Conservation (phyloP, 2,113 vertebrate genomes). For the Phainopepla nitens region DNA sequence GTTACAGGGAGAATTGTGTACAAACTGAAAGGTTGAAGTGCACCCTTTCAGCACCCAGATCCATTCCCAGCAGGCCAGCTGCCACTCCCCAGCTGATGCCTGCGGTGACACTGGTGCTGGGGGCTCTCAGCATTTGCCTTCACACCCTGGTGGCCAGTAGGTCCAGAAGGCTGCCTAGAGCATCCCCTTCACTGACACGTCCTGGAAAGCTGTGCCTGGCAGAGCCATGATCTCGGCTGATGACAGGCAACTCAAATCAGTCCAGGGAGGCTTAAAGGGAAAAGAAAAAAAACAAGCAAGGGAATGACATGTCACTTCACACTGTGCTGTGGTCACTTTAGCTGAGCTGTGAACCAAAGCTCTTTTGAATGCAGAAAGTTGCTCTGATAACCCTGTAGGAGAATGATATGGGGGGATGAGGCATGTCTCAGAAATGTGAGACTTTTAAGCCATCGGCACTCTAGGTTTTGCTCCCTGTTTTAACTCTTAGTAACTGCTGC, state of each 20-base stretch:
- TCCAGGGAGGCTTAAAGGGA: slow-evolving; percentile 43
- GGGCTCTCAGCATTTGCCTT: slow-evolving; percentile 69
- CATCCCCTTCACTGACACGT: slow-evolving; percentile 81
- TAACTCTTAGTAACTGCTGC: slow-evolving; percentile 52
- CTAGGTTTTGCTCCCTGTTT: slow-evolving; percentile 55
- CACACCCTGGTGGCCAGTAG: slow-evolving; percentile 71
- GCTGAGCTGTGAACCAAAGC: slow-evolving; percentile 67
- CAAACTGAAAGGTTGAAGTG: slow-evolving; percentile 85
- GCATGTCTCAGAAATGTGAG: slow-evolving; percentile 63
- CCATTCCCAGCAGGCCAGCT: slow-evolving; percentile 16
- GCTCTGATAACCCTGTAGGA: slow-evolving; percentile 69
- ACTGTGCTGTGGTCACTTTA: slow-evolving; percentile 73
- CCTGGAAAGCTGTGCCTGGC: slow-evolving; percentile 61
- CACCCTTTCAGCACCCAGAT: slow-evolving; percentile 79
- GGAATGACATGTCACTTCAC: slow-evolving; percentile 66
- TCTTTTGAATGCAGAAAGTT: slow-evolving; percentile 71
- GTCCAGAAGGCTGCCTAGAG: slow-evolving; percentile 69
- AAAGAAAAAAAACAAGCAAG: background rate
- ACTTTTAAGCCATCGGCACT: slow-evolving; percentile 67
- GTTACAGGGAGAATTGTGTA: slow-evolving; percentile 66
- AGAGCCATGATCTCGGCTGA: slow-evolving; percentile 25
- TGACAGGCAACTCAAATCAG: slow-evolving; percentile 72
- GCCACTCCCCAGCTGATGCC: background rate
- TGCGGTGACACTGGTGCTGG: background rate
- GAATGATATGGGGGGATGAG: slow-evolving; percentile 66